A percentile compares a stretch with the other conserved stretches of the same genome.
phyloP scores from a whole-genome alignment of 2,888 invertebrate species.

The Itoplectis maculator region DNA sequence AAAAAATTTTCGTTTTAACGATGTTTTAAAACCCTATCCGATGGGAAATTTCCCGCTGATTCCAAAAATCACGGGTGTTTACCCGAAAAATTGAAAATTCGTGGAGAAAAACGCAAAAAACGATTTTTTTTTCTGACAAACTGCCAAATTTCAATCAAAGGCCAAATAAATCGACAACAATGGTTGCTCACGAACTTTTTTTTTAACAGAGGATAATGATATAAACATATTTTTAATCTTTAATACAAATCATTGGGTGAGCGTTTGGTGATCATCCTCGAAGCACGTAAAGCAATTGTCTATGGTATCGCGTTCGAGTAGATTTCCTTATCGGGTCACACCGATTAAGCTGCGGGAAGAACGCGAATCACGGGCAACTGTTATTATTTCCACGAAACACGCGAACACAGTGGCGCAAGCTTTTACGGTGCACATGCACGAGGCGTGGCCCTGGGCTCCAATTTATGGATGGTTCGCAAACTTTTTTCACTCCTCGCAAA shows the following conservation, averaged over 20 bases:
- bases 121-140: too few relatives aligned
- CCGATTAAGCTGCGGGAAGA: neutral
- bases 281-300: neutral
- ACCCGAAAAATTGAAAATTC: too few relatives aligned
- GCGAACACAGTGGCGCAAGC: neutral
- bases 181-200: too few relatives aligned
- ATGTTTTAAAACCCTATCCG: too few relatives aligned
- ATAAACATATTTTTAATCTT: slow-evolving; percentile 53
- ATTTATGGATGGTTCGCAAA: slow-evolving; percentile 6
- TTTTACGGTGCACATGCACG: neutral
- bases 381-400: slow-evolving; percentile 1
- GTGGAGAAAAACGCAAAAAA: too few relatives aligned
- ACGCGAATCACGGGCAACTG: neutral
- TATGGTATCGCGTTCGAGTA: neutral
- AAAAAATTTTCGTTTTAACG: too few relatives aligned
- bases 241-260: neutral
- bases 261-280: neutral
- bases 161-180: too few relatives aligned
- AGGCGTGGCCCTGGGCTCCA: neutral
- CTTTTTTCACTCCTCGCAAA: neutral
- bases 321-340: neutral
- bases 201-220: too few relatives aligned
- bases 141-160: too few relatives aligned
- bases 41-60: too few relatives aligned
- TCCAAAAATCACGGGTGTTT: too few relatives aligned